These are phyloP conservation scores for Artemia sp. DNA, from an alignment of 2,888 invertebrate genomes.

Conservation along the genomic window DNA sequence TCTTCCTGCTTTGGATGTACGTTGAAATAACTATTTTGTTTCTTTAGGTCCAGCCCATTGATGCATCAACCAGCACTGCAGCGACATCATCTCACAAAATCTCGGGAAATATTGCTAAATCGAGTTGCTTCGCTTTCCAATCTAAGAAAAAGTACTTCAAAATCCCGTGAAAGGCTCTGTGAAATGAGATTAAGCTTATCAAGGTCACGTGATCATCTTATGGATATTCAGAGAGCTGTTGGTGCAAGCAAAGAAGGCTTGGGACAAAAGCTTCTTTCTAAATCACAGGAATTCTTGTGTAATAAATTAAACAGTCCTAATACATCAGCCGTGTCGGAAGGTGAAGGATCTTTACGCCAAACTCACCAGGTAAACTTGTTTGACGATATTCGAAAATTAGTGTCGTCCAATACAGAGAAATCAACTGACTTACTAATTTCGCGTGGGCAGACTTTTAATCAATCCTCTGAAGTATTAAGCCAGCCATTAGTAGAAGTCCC, in stretches of 20 bases:
- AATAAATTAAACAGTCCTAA: conserved; percentile 3
- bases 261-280: conserved; percentile 35
- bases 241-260: conserved; percentile 34
- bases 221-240: conserved; percentile 16
- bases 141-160: conserved; percentile 27
- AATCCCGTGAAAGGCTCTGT: conserved; percentile 32
- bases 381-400: background rate
- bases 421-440: background rate
- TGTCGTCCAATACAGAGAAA: background rate
- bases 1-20: too few relatives aligned
- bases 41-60: conserved; percentile 2
- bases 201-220: conserved; percentile 29
- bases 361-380: conserved; percentile 6
- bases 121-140: conserved; percentile 31
- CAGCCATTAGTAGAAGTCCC: conserved; percentile 19
- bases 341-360: conserved; percentile 1
- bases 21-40: background rate
- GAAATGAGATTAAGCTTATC: conserved; percentile 25
- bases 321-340: background rate
- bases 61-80: conserved; percentile 26
- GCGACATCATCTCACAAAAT: conserved; percentile 37
- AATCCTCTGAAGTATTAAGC: background rate
- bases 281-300: conserved; percentile 36
- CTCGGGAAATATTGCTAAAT: conserved; percentile 37
- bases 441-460: conserved; percentile 14